Base-by-base conservation (phyloP, 2,888 invertebrate genomes). In the Reticulitermes lucifugus region DNA sequence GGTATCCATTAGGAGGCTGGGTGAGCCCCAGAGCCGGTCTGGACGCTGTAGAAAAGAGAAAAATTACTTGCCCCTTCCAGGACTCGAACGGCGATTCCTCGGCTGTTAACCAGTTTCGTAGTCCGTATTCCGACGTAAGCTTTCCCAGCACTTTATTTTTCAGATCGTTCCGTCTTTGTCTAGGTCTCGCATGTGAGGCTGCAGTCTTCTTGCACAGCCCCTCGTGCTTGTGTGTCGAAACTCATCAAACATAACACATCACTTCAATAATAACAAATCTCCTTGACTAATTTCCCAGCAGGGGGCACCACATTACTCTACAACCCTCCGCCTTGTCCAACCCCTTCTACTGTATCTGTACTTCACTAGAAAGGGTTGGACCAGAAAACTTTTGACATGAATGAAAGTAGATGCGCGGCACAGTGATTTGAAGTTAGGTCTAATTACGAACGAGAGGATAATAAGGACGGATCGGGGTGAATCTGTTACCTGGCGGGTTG, bases 271-370 rank as follows among this genome's bases (percentile, higher is more conserved):
- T 46, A 77, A 81, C 65, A 81, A 65, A 81, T 81, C 81, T 81
- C 81, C 81, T 41, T 81, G 81, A 81, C 81, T 81, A 81, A 81
- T 81, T 81, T 81, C 41, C 70, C 79, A 21, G 55, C 29, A 79
- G 79, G 79, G 46, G 77, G 77, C 43, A 22, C 10, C n/a, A 9
- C 65, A 55, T 65, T 25, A 65, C 25, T 65, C 0, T 65, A 25
- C 46, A 46, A 46, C 46, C 46, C 46, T 46, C 46, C 12, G 10
- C 4, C n/a, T 14, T 25, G n/a, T 25, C 46, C 51, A 77, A 73
- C 41, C 73, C 73, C 41, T 65, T 35, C 35, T 35, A 3, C 35
- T 35, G 4, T 35, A 35, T 3, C 35, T 35, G 35, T 35, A 35
- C 65, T 25, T 65, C 12, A 41, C 12, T 6, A 22, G 77, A 46